These are phyloP conservation scores for Eufriesea mexicana DNA, from an alignment of 1,140 invertebrate species.

Conservation along the genomic window DNA sequence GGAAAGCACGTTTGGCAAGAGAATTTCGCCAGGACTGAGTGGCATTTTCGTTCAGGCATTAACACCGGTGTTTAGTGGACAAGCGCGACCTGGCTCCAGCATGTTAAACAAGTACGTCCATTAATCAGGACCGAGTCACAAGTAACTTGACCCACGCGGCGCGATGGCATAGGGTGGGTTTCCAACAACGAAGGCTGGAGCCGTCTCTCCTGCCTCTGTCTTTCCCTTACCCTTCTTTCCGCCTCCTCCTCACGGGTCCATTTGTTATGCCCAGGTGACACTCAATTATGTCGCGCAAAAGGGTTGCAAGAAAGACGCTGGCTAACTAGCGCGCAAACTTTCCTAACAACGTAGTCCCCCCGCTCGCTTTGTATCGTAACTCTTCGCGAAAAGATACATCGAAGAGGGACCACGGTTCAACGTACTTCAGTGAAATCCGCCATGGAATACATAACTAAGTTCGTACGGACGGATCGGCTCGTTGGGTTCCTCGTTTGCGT, in stretches of 20 bases:
- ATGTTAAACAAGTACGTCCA: slow-evolving; percentile 76
- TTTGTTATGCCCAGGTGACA: slow-evolving; percentile 77
- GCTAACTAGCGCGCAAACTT: slow-evolving; percentile 72
- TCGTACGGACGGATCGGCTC: slow-evolving; percentile 21
- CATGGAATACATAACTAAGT: slow-evolving; percentile 51
- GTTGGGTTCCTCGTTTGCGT: background rate
- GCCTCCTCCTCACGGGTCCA: slow-evolving; percentile 64
- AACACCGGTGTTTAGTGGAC: slow-evolving; percentile 74
- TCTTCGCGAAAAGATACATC: slow-evolving; percentile 58
- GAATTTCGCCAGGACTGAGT: slow-evolving; percentile 33
- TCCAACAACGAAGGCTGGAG: slow-evolving; percentile 65
- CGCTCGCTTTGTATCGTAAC: slow-evolving; percentile 50
- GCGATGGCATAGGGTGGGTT: slow-evolving; percentile 62
- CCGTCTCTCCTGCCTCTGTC: slow-evolving; percentile 57
- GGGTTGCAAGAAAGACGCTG: slow-evolving; percentile 68
- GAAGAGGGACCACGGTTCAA: slow-evolving; percentile 53
- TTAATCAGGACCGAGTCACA: slow-evolving; percentile 75
- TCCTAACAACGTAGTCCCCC: slow-evolving; percentile 69
- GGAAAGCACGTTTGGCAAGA: slow-evolving; percentile 27
- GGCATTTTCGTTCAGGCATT: slow-evolving; percentile 68
- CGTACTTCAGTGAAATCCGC: slow-evolving; percentile 26
- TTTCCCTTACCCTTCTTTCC: slow-evolving; percentile 61
- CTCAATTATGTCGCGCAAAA: slow-evolving; percentile 75
- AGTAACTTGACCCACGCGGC: slow-evolving; percentile 72
- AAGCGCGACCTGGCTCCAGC: slow-evolving; percentile 65